These are phyloP conservation scores for Rhyzopertha dominica DNA, from an alignment of 1,140 invertebrate species.

Conservation along the genomic window DNA sequence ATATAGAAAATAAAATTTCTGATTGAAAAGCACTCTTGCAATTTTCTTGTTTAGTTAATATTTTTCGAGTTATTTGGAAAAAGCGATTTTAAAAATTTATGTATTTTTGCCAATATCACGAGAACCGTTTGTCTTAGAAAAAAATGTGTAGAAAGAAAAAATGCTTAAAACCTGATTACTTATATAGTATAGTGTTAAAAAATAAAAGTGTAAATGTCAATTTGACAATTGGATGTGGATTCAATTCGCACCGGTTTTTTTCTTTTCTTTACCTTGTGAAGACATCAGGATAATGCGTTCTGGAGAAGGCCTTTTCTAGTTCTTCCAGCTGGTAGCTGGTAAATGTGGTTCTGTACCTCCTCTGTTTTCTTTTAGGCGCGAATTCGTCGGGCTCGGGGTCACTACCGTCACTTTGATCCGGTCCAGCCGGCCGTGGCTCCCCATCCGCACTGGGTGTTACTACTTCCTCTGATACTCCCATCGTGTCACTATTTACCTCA, in stretches of 20 bases:
- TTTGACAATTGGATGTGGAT: slow-evolving; percentile 1
- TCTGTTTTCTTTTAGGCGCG: slow-evolving; percentile 83
- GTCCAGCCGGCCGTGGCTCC: slow-evolving; percentile 31
- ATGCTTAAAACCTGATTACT: no score
- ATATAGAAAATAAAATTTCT: no score
- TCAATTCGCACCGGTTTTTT: background rate
- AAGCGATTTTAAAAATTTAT: no score
- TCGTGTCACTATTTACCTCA: slow-evolving; percentile 36
- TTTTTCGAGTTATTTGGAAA: no score
- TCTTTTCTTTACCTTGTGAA: slow-evolving; percentile 82
- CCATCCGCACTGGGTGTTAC: slow-evolving; percentile 36
- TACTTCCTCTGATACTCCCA: slow-evolving; percentile 44
- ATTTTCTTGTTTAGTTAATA: no score
- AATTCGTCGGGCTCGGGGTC: slow-evolving; percentile 76
- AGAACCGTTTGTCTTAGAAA: no score
- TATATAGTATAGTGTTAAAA: no score
- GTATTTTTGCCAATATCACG: no score
- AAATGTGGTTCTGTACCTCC: slow-evolving; percentile 89
- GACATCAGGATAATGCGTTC: slow-evolving; percentile 97
- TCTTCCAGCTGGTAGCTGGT: slow-evolving; percentile 95
- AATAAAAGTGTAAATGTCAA: background rate
- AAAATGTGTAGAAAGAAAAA: no score
- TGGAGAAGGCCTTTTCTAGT: slow-evolving; percentile 93
- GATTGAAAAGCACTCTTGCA: no score
- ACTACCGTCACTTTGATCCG: slow-evolving; percentile 55